Conservation (phyloP, 23 tunicate genomes). For the Trididemnum miniatum region DNA sequence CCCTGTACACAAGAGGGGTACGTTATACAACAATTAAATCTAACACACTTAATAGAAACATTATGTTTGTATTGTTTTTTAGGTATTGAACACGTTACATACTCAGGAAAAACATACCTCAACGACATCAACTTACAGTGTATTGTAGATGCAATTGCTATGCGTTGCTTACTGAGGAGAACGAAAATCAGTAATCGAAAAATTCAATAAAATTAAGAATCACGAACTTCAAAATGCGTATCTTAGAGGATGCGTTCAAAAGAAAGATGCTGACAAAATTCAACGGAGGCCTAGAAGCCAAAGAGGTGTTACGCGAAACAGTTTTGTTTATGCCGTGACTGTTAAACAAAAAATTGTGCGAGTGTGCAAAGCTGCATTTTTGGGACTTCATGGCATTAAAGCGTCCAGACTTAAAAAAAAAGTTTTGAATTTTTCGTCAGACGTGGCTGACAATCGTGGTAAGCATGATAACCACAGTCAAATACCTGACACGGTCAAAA, state of each 20-base stretch:
- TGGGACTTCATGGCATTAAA: conserved; percentile 20
- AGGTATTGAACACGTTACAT: conserved; percentile 3
- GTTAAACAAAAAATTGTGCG: background rate
- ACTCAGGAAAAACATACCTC: conserved; percentile 4
- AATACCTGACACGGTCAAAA: conserved; percentile 9
- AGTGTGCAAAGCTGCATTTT: conserved; percentile 28
- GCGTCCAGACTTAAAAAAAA: conserved; percentile 19
- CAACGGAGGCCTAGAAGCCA: conserved; percentile 4
- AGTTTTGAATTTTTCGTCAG: conserved; percentile 10
- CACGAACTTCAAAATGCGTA: conserved; percentile 1
- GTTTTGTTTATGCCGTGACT: background rate
- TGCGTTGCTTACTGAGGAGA: background rate
- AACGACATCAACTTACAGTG: background rate
- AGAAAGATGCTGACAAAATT: background rate
- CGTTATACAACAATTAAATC: background rate
- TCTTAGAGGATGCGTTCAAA: background rate
- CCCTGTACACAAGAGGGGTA: too few relatives aligned
- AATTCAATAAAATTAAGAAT: background rate
- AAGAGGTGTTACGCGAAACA: background rate
- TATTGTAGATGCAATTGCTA: background rate
- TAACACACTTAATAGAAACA: background rate
- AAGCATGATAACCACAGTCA: conserved; percentile 19
- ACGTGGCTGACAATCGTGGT: conserved; percentile 19
- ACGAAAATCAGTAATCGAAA: background rate
- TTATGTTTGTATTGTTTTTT: background rate